These are phyloP conservation scores for Argyrosomus japonicus DNA, from an alignment of 2,113 vertebrate species.

Conservation along the genomic window DNA sequence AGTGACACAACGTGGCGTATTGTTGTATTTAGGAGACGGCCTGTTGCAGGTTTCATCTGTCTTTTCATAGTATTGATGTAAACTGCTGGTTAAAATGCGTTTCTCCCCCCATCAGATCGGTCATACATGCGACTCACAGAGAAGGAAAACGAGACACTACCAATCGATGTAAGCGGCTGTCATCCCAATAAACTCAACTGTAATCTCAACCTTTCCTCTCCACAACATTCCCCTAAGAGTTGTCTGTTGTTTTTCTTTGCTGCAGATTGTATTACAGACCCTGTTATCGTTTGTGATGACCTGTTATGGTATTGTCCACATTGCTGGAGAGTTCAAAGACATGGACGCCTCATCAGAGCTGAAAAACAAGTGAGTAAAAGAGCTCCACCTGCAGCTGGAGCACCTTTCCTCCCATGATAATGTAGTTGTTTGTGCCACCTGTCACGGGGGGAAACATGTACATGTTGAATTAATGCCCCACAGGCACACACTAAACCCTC, in stretches of 20 bases:
- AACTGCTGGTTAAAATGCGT: not conserved
- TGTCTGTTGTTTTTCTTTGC: not conserved
- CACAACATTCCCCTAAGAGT: not conserved
- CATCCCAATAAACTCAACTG: not conserved
- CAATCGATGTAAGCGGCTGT: conserved; percentile 91
- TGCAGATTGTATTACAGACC: conserved; percentile 97
- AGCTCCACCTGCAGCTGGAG: no score
- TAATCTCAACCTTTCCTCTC: not conserved
- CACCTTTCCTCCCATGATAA: conserved; percentile 6
- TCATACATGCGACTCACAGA: conserved; percentile 96
- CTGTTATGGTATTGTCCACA: conserved; percentile 97
- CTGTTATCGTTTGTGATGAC: conserved; percentile 94
- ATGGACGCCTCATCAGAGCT: conserved; percentile 98
- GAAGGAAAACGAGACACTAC: conserved; percentile 97
- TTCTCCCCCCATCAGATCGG: conserved; percentile 84
- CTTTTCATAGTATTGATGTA: not conserved
- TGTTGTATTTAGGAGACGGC: rapidly evolving
- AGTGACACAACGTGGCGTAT: rapidly evolving
- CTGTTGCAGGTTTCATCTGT: rapidly evolving
- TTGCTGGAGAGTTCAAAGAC: conserved; percentile 95
- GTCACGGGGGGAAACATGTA: not conserved
- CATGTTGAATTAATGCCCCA: not conserved
- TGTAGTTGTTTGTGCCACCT: conserved; percentile 24
- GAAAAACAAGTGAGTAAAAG: conserved; percentile 92
- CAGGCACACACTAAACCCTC: not conserved